Base-by-base conservation (phyloP, 2,797 vertebrate genomes). In the Xyrichtys novacula region DNA sequence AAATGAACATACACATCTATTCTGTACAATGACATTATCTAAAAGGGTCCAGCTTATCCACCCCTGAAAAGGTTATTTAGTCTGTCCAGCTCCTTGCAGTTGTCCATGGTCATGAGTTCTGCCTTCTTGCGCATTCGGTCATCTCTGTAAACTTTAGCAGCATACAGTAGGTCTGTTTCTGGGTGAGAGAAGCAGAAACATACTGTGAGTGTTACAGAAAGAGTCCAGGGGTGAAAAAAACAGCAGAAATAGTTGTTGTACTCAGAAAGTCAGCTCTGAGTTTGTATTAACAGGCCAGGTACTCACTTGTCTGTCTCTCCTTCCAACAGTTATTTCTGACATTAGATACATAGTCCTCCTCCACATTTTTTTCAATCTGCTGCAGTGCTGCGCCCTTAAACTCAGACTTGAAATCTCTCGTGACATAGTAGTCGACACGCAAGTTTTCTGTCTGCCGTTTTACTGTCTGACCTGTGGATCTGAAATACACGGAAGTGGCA, bases 241-340 rank as follows among this genome's bases (percentile, higher is more conserved):
- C 15, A 47, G 5, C 9, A 28, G 11, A 22, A 38, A 31, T 3
- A 6, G 32, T 34, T 28, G 16, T 0, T 39, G 8, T 28, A 29
- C 26, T 68, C 22, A 71, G 11, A 14, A 1, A 38, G 11, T 4
- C 4, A 29, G 3, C 23, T 61, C 7, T 49, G 52, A 57, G 38
- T n/a, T n/a, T n/a, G n/a, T n/a, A n/a, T n/a, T n/a, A n/a, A n/a
- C n/a, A n/a, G n/a, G n/a, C n/a, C n/a, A 9, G 12, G 44, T 54
- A 85, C 97, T 95, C 92, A 99, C 98, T 98, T 69, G 98, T 97
- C 88, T 99, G 98, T 67, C 95, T 95, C 85, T 99, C 98, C 84
- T 97, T 98, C 98, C 98, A 99, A 83, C 98, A 99, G 86, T 96
- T 99, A 93, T 97, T 98, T 84, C 96, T 95, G 74, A 99, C 94